Evolutionary conservation across 2,113 vertebrate species (phyloP).

Genomic region (Phrynosoma platyrhinos): DNA sequence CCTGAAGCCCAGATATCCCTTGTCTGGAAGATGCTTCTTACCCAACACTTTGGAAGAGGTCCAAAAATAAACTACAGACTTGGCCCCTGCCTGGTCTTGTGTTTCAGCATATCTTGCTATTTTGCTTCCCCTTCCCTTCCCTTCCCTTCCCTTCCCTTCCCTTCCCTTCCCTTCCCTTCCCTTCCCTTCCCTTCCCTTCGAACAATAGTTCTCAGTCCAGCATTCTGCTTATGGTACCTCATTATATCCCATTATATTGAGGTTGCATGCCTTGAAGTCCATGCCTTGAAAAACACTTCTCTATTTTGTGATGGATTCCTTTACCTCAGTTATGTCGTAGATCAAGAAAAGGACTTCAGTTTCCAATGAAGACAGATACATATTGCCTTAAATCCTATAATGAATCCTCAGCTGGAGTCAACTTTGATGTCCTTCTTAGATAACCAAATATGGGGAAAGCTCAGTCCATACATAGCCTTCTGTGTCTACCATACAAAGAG

Average conservation of each 20-base stretch:
- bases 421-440: background rate
- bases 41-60: background rate
- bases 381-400: background rate
- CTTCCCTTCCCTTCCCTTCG: background rate
- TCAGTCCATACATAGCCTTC: too few relatives aligned
- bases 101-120: background rate
- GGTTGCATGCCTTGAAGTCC: background rate
- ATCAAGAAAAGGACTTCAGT: background rate
- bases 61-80: background rate
- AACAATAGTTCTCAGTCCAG: background rate
- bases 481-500: background rate
- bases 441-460: background rate
- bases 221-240: background rate
- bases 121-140: background rate
- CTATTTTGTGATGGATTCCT: background rate
- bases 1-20: constrained; percentile 48
- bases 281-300: background rate
- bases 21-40: background rate
- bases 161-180: too few relatives aligned
- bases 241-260: background rate
- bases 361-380: background rate
- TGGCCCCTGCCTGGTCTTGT: background rate
- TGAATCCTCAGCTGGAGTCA: background rate
- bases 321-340: too few relatives aligned
- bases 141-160: too few relatives aligned